Percentiles rank a stretch among this genome's conserved stretches.
Evolutionary conservation across 2,113 vertebrate species (phyloP).

Genomic region (Chloropsis hardwickii): DNA sequence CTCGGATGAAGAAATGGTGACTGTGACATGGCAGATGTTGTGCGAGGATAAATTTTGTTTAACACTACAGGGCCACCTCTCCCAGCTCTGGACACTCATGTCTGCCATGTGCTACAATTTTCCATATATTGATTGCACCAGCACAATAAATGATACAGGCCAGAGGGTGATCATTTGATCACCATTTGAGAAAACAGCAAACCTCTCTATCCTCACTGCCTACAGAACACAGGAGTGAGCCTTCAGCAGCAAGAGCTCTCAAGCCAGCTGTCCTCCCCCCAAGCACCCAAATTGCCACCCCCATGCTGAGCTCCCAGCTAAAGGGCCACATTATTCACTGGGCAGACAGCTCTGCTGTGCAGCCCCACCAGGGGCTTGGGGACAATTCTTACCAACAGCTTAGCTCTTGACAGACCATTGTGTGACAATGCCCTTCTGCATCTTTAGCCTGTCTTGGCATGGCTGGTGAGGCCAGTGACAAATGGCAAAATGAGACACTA

Average conservation of each 20-base stretch:
- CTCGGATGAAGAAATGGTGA: background rate
- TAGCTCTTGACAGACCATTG: background rate
- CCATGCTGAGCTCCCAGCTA: rapidly evolving
- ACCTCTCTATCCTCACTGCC: background rate
- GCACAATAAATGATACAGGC: background rate
- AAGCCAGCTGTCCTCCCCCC: too few species aligned
- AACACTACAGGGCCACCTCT: background rate
- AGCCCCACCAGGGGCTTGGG: too few species aligned
- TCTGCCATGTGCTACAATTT: background rate
- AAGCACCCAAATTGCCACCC: background rate
- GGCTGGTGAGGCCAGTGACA: background rate
- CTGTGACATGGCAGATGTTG: background rate
- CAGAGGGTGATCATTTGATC: rapidly evolving
- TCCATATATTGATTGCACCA: background rate
- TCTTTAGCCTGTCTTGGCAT: background rate
- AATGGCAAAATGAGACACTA: background rate
- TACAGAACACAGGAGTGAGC: background rate
- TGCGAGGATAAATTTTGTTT: background rate
- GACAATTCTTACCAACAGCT: background rate
- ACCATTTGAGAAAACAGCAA: background rate
- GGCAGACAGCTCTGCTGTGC: background rate
- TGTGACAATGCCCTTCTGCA: background rate
- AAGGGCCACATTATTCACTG: background rate
- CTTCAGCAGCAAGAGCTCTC: background rate
- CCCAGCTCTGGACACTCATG: background rate